Conservation (phyloP, 1,140 invertebrate genomes). For the Bombus pascuorum region DNA sequence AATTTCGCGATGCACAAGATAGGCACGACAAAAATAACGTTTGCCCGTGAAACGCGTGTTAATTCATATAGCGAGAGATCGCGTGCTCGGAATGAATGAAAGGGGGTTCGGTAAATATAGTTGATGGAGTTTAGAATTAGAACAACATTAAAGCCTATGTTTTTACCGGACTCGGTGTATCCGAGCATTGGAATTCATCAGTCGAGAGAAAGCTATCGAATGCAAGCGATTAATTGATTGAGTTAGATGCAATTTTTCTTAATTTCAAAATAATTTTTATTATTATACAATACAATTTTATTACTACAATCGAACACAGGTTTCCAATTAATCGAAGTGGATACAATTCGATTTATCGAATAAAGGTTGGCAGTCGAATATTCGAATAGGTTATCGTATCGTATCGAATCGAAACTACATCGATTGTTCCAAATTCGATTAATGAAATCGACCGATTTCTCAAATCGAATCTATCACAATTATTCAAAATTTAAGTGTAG, state of each 20-base stretch:
- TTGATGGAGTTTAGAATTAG: slow-evolving; percentile 59
- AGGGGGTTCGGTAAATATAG: slow-evolving; percentile 58
- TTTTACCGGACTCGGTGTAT: slow-evolving; percentile 25
- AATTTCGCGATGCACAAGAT: slow-evolving; percentile 44
- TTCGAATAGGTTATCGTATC: neutral
- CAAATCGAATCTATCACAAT: neutral
- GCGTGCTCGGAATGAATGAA: slow-evolving; percentile 60
- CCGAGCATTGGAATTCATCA: neutral
- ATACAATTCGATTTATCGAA: neutral
- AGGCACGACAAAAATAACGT: slow-evolving; percentile 51
- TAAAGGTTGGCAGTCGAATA: neutral
- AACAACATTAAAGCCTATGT: slow-evolving; percentile 52
- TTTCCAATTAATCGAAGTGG: too few species aligned
- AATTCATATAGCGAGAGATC: slow-evolving; percentile 53
- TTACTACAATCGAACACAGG: too few species aligned
- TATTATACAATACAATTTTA: too few species aligned
- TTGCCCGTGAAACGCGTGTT: slow-evolving; percentile 49
- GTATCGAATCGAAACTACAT: neutral
- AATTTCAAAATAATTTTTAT: neutral
- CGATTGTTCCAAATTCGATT: too few species aligned
- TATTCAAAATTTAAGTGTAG: neutral
- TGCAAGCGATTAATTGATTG: neutral
- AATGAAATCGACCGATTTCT: neutral
- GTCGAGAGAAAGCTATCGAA: neutral
- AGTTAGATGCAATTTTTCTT: neutral